Evolutionary conservation across 2,113 vertebrate genomes (phyloP), one percentile per base, ranked within the genome.

Genomic region (Malurus elegans): DNA sequence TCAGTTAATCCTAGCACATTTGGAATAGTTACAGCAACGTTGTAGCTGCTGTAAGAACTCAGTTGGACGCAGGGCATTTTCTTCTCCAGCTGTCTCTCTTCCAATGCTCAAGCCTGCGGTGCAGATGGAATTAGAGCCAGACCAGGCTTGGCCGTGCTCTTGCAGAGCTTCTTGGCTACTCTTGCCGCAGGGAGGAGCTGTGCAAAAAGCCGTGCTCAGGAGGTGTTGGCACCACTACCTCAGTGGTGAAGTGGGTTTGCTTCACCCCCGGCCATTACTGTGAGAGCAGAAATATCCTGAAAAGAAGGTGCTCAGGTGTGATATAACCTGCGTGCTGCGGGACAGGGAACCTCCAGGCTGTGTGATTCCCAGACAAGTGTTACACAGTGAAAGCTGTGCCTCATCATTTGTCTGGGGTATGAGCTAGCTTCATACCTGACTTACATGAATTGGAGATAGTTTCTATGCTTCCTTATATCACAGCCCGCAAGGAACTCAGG

Each of bases 271-370:
- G 8, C 66, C 9, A 2, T 61, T 60, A 18, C 5, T 89, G 21
- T 48, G 50, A 86, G 23, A 38, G 20, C 25, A 89, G 57, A 89
- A 51, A 21, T 48, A 3, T 51, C n/a, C 56, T 38, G 17, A 38
- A 65, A n/a, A 67, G 53, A 48, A 40, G 6, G 13, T 65, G 25
- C 18, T 58, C 38, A 5, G 31, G 19, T 74, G 42, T 50, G 51
- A 36, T 20, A 6, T 2, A 40, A 74, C 25, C 42, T 53, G 21
- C 0, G 0, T 40, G 54, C 24, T 53, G 7, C 71, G 16, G 25
- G 32, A 79, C 38, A 16, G 38, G 48, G 69, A 88, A 14, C 14
- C 10, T 26, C 18, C 15, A 14, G 24, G 29, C 42, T 70, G 6
- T 74, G 48, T 74, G 21, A 32, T 86, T 81, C 34, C 23, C 14